Evolutionary conservation across 2,113 vertebrate genomes (phyloP), one percentile per base, ranked within the genome.

Genomic region (Sitta europaea): DNA sequence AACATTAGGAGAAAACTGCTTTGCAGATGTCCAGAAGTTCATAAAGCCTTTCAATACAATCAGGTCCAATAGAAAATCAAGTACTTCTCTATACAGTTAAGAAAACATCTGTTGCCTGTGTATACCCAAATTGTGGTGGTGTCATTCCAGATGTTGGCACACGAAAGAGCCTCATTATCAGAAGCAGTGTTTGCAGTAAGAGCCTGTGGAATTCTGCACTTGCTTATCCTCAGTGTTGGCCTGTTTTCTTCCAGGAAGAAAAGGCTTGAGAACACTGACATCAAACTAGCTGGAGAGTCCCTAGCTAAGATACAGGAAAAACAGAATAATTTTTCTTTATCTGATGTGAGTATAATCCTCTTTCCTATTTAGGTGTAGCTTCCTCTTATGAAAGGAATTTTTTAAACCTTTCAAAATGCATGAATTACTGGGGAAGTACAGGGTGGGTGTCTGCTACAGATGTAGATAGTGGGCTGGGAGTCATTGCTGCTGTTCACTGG

Each of bases 391-490:
- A 47, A 54, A 57, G 38, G 31, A 33, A 47, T 55, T 35, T 57
- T 11, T 51, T 59, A 45, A 92, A 22, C 12, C 7, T 51, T 47
- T 43, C 19, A 47, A 75, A 91, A 47, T 25, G 14, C 21, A 12
- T 38, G 13, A 50, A 59, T 59, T 2, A 0, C 23, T 58, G 38
- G 45, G 23, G 20, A 58, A 27, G 5, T 5, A 12, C 6, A 11
- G 21, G 10, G 5, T 71, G 57, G 18, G 31, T 67, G 73, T 78
- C 35, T 93, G 33, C 70, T 47, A 3, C 51, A 66, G 50, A 50
- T 35, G 14, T 3, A 36, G 47, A 42, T 8, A 76, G 27, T 59
- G 48, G 14, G 15, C 48, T 88, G 85, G 61, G 58, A 65, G 47
- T 25, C 10, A 8, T 23, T 90, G 70, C 23, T 59, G 18, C 23